phyloP scores from a whole-genome alignment of 2,113 vertebrate genomes.

The Okapia johnstoni region DNA sequence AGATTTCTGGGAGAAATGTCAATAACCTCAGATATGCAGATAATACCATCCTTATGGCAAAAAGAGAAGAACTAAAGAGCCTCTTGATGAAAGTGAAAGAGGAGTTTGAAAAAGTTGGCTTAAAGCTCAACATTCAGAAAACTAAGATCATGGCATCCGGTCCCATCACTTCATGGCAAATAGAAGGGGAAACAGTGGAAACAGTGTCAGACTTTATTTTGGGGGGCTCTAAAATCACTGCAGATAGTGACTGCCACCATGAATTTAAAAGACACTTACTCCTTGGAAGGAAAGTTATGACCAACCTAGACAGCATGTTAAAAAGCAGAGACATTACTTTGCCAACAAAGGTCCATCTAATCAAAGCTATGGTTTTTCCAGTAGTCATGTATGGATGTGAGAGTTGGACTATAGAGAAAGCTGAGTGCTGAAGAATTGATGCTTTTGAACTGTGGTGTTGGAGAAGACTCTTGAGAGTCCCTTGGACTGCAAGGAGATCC shows the following conservation, averaged over 20 bases:
- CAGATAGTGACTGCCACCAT: accelerated
- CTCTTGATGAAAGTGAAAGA: background rate
- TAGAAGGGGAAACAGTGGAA: background rate
- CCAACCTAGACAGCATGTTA: background rate
- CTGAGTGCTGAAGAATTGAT: background rate
- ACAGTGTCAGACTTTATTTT: background rate
- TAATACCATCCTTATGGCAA: background rate
- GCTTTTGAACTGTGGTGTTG: background rate
- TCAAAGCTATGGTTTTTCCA: background rate
- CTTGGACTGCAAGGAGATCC: background rate
- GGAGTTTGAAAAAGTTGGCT: too few relatives aligned
- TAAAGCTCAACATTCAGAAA: background rate
- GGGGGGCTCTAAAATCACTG: background rate
- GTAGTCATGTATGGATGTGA: background rate
- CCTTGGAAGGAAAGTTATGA: background rate
- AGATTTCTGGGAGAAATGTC: background rate
- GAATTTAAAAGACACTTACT: background rate
- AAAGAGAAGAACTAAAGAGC: background rate
- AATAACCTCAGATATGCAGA: background rate
- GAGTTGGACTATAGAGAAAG: background rate
- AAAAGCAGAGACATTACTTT: background rate
- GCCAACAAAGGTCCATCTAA: background rate
- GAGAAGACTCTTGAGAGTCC: background rate
- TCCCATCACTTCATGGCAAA: background rate
- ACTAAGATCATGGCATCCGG: background rate